A percentile compares a stretch with the other conserved stretches of the same genome.
phyloP scores from a whole-genome alignment of 2,888 invertebrate species.

The Charanyca ferruginea region DNA sequence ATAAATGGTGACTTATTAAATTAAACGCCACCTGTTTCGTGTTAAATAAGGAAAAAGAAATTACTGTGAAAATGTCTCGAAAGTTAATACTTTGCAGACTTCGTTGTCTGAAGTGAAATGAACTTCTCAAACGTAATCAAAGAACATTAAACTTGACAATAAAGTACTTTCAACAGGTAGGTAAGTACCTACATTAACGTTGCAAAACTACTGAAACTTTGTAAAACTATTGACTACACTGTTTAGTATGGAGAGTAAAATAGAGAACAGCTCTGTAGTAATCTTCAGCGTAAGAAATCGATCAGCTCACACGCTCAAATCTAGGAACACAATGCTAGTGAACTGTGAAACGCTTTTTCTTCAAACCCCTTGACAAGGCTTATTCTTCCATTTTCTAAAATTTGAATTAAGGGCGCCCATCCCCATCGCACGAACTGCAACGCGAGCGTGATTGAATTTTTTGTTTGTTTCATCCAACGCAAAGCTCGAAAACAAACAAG shows the following conservation, averaged over 20 bases:
- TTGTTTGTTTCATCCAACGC: too few species aligned
- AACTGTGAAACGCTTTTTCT: background rate
- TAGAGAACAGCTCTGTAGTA: too few species aligned
- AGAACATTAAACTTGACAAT: background rate
- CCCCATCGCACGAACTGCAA: too few species aligned
- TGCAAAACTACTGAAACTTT: background rate
- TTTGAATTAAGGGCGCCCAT: too few species aligned
- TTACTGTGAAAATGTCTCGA: conserved; percentile 13
- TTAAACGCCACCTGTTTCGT: conserved; percentile 23
- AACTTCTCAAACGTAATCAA: conserved; percentile 17
- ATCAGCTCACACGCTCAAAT: too few species aligned
- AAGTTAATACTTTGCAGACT: conserved; percentile 34
- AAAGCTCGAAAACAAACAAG: too few species aligned
- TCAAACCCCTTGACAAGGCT: too few species aligned
- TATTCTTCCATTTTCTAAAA: too few species aligned
- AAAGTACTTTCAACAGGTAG: background rate
- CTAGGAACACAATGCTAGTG: too few species aligned
- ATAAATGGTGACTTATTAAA: conserved; percentile 24
- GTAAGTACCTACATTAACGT: background rate
- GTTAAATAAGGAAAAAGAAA: conserved; percentile 22
- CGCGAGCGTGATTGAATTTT: too few species aligned
- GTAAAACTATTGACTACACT: background rate
- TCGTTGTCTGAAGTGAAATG: background rate
- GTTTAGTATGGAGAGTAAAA: background rate
- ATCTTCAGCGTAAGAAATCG: too few species aligned